Base-by-base conservation (phyloP, 2,797 vertebrate genomes). In the Corythornis leucogaster region DNA sequence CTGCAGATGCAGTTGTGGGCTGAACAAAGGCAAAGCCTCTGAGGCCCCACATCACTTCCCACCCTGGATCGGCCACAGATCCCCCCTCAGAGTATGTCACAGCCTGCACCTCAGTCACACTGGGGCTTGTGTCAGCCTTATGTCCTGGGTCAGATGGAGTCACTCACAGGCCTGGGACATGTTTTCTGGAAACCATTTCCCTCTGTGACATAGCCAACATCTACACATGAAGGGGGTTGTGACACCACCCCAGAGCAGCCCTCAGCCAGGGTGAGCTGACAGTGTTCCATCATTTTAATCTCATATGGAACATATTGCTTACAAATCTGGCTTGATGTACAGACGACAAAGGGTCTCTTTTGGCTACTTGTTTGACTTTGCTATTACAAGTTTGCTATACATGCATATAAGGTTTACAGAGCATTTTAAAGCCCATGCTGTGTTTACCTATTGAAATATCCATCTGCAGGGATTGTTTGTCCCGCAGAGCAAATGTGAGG, bases 211-310 rank as follows among this genome's bases (percentile, higher is more conserved):
- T 19, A 43, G 54, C 30, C 20, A 5, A 5, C 40, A 14, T 4
- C 24, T 30, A 12, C 14, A 13, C 13, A 1, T 0, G 25, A 20
- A 20, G 46, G 0, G 0, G 70, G 30, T 14, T 20, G 59, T 0
- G 0, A 48, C 2, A 4, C 26, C 3, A 4, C 24, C 9, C 3
- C 0, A 0, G 31, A 51, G 46, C 67, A 64, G 46, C 42, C 54
- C 42, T 53, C 58, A 43, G 69, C 46, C 46, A 7, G 33, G 4
- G 16, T 1, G 22, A n/a, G 15, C 48, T 42, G 53, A 54, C 57
- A 35, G 68, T 66, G 30, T 38, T 55, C 12, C 2, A 6, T 28
- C 50, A 11, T 16, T 17, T 57, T 40, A 30, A 22, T 22, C 61
- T 35, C 21, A 31, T 58, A 66, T 24, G 15, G 20, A 78, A 85